Evolutionary conservation across 2,888 invertebrate genomes (phyloP), one percentile per base, ranked within the genome.

Genomic region (Cotesia congregata): DNA sequence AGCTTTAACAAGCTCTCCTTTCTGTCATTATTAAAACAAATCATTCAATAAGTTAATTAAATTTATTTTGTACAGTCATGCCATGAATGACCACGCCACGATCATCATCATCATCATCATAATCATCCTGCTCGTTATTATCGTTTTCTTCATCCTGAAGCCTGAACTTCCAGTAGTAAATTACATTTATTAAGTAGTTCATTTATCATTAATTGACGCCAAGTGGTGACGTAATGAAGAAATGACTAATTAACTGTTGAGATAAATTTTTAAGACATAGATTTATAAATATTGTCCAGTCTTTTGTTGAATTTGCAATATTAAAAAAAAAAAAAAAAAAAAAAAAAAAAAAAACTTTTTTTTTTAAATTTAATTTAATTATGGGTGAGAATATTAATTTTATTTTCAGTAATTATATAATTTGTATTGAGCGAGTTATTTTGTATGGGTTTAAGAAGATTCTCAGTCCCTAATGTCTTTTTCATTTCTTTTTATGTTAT

Each of bases 121-220:
- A 50, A 50, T 50, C 7, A 50, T 50, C 50, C 50, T 12, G 50
- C 1, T 50, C 50, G 12, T 50, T 50, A 50, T 50, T 12, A 50
- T 50, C 50, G 7, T 50, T 12, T 12, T 50, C 12, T 12, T 12
- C 50, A 50, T 7, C 50, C 30, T 30, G 12, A 50, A 50, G 12
- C 12, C 7, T 50, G 50, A 12, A 12, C 12, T 38, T 12, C 17
- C 30, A 20, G 20, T 65, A 65, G 65, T 65, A 65, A 65, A 65
- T 65, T 65, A 65, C 65, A 30, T 30, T 30, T 62, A 62, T 30
- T 30, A 62, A 62, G 62, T 62, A 62, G n/a, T 62, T 65, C 30
- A 65, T 65, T 65, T 65, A 39, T 40, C 17, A 70, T 70, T 70
- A 50, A 70, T 70, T 70, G 41, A 70, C 70, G 39, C 41, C 67